These are phyloP conservation scores for Triplophysa rosa DNA, from an alignment of 2,113 vertebrate species.

Conservation along the genomic window DNA sequence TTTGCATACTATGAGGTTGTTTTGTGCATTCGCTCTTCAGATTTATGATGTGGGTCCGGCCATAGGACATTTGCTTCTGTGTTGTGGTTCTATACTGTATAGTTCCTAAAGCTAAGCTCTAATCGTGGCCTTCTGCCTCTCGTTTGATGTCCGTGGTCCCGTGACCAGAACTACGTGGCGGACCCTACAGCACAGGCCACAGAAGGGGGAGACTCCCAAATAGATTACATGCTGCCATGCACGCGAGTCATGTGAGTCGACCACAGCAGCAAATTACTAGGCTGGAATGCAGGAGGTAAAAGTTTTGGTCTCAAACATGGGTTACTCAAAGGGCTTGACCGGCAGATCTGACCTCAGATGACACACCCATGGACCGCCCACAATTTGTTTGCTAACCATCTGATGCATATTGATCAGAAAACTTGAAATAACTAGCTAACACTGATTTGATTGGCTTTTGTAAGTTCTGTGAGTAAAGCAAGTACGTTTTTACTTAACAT, in stretches of 20 bases:
- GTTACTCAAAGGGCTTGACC: conserved; percentile 28
- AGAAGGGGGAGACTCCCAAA: conserved; percentile 68
- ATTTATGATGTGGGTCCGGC: conserved; percentile 49
- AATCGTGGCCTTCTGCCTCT: conserved; percentile 57
- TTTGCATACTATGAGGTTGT: conserved; percentile 11
- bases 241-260: conserved; percentile 66
- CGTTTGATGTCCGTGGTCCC: conserved; percentile 59
- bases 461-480: no score
- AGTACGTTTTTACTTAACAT: no score
- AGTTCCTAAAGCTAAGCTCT: conserved; percentile 51
- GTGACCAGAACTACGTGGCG: conserved; percentile 55
- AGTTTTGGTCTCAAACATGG: conserved; percentile 14
- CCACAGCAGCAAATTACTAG: conserved; percentile 76
- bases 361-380: no score
- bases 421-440: no score
- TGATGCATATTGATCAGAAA: no score
- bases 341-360: conserved; percentile 10
- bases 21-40: conserved; percentile 22
- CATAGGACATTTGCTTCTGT: conserved; percentile 30
- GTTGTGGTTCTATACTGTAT: conserved; percentile 59
- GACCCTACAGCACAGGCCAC: conserved; percentile 56
- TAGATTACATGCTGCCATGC: conserved; percentile 69
- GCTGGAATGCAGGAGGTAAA: conserved; percentile 60
- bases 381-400: no score
- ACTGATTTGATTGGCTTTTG: no score